Evolutionary conservation across 2,888 invertebrate species (phyloP).

Genomic region (Drosophila seclusa): DNA sequence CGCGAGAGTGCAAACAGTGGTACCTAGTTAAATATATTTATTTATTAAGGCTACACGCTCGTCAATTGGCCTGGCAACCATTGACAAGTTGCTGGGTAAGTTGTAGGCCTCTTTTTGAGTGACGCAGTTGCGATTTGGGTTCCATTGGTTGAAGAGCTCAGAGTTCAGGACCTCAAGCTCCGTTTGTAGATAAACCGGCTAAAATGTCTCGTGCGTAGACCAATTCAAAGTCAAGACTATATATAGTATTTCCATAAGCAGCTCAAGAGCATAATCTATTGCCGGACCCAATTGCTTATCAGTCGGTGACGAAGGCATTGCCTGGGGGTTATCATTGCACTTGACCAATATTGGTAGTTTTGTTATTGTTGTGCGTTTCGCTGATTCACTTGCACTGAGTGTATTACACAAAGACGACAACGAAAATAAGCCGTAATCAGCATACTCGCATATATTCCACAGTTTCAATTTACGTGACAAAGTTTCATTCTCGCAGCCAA

Average conservation of each 20-base stretch:
- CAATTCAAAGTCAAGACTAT: constrained; percentile 60
- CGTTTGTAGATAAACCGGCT: constrained; percentile 16
- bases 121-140: constrained; percentile 44
- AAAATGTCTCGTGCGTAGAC: constrained; percentile 59
- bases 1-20: constrained; percentile 8
- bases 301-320: constrained; percentile 44
- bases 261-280: constrained; percentile 22
- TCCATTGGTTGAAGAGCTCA: constrained; percentile 14
- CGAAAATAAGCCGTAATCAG: constrained; percentile 22
- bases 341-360: constrained; percentile 61
- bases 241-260: background rate
- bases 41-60: constrained; percentile 11
- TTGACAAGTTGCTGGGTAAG: constrained; percentile 44
- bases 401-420: constrained; percentile 35
- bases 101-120: background rate
- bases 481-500: constrained; percentile 62
- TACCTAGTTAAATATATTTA: constrained; percentile 7
- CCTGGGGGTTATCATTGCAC: constrained; percentile 63
- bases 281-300: constrained; percentile 47
- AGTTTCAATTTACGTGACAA: constrained; percentile 46
- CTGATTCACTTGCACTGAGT: constrained; percentile 66
- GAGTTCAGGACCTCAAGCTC: constrained; percentile 23
- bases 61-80: constrained; percentile 69
- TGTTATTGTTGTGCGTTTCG: constrained; percentile 18
- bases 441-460: constrained; percentile 25